Base-by-base conservation (phyloP, 2,113 vertebrate species). In the Semnornis frantzii region DNA sequence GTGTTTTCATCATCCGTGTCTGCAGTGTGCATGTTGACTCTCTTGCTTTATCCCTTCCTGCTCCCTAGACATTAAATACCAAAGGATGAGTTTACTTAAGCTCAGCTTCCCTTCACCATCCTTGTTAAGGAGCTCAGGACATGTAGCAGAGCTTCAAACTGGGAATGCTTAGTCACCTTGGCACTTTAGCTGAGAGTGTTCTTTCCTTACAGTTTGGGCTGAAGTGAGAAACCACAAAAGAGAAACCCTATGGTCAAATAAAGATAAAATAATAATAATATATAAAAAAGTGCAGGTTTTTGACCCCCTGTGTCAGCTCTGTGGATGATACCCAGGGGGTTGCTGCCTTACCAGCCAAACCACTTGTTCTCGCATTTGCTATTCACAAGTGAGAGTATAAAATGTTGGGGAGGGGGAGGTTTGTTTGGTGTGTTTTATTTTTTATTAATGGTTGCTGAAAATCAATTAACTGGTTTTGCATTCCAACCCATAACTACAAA, bases 141-240 rank as follows among this genome's bases (percentile, higher is more conserved):
- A 3, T 66, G 21, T 28, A 21, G 21, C 20, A 10, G 6, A 42
- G 57, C 71, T 74, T 73, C 42, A 83, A 62, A 28, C 23, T 21
- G 54, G 75, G 65, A 92, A 28, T 94, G 94, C 85, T 87, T 94
- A 94, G 89, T 96, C 92, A 93, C 44, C 11, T 79, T 50, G 42
- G 66, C 44, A 2, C 71, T 85, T 74, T 42, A n/a, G 44, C 84
- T 78, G 87, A 42, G 52, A 7, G 9, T 60, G 64, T 6, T 5
- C 58, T 21, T 78, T 54, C 79, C 3, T 52, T 52, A 2, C 8
- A 16, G 82, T 85, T 88, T 63, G 76, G 76, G 39, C 57, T 10
- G 0, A 78, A 78, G 65, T 34, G 59, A 59, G 39, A 72, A 83
- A 82, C 66, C 28, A 31, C 44, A 25, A 20, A 42, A 46, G 48